These are phyloP conservation scores for Cyanoderma ruficeps DNA, from an alignment of 2,113 vertebrate genomes.

Conservation along the genomic window DNA sequence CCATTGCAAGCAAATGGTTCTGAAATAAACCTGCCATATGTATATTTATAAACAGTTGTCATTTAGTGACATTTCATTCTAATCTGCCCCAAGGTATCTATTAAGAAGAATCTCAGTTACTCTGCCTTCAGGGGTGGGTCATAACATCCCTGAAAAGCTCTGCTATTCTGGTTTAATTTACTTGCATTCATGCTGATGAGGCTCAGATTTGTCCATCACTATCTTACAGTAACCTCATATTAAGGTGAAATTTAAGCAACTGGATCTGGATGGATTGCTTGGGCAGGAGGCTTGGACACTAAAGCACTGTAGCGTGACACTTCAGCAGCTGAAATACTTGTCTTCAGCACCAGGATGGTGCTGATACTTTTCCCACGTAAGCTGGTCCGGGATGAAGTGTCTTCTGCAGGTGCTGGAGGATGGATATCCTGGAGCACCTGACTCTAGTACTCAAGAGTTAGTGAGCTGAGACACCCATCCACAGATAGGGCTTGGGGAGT, in stretches of 20 bases:
- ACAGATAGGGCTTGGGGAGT: neutral
- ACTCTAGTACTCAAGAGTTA: neutral
- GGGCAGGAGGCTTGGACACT: neutral
- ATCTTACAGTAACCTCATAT: neutral
- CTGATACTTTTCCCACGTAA: neutral
- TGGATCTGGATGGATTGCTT: neutral
- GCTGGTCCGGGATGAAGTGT: neutral
- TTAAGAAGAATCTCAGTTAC: neutral
- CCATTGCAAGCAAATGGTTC: neutral
- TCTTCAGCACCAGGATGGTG: neutral
- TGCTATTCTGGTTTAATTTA: neutral
- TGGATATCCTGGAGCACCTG: neutral
- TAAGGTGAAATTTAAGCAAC: neutral
- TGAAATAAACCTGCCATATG: neutral
- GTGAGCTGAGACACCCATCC: neutral
- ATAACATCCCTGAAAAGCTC: neutral
- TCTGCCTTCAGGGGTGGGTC: neutral
- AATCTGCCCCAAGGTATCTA: neutral
- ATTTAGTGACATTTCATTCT: neutral
- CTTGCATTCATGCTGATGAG: neutral
- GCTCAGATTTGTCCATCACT: neutral
- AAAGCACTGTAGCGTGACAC: neutral
- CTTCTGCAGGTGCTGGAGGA: neutral
- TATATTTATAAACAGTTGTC: neutral
- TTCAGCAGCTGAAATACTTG: neutral